These are phyloP conservation scores for Apistogramma diplotaenia DNA, from an alignment of 2,113 vertebrate species.

Conservation along the genomic window DNA sequence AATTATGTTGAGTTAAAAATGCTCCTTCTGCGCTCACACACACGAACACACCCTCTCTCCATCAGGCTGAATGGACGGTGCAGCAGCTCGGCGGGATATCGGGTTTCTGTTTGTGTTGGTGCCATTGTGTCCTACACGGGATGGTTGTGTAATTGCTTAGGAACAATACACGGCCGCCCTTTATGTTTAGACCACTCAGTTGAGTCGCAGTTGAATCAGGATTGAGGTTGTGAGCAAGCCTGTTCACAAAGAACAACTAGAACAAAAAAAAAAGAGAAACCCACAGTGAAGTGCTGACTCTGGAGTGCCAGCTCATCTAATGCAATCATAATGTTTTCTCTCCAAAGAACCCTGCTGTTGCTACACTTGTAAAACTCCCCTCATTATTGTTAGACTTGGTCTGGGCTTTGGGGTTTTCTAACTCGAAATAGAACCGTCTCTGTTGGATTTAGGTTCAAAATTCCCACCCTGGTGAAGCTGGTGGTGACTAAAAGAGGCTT, in stretches of 20 bases:
- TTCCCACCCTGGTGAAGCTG: background rate
- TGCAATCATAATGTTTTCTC: conserved; percentile 31
- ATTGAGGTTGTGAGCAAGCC: background rate
- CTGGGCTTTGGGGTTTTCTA: conserved; percentile 6
- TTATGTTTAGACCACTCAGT: conserved; percentile 8
- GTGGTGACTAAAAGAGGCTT: background rate
- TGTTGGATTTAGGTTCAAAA: background rate
- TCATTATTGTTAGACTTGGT: conserved; percentile 16
- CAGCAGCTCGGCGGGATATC: conserved; percentile 30
- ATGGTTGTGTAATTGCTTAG: conserved; percentile 29
- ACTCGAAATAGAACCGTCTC: conserved; percentile 16
- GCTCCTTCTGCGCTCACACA: background rate
- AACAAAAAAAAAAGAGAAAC: accelerated
- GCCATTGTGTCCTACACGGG: conserved; percentile 44
- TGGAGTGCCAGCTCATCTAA: conserved; percentile 33
- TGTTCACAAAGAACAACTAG: conserved; percentile 3
- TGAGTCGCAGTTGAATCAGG: background rate
- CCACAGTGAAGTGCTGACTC: conserved; percentile 14
- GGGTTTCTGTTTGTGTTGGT: conserved; percentile 58
- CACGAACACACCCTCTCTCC: background rate
- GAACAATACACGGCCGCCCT: conserved; percentile 44
- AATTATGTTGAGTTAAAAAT: conserved; percentile 9
- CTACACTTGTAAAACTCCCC: conserved; percentile 25
- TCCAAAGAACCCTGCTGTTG: conserved; percentile 27
- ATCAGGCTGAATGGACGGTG: conserved; percentile 18